Evolutionary conservation across 92 coral and sea anemone genomes (phyloP), one percentile per base, ranked within the genome.

Genomic region (Micromussa lordhowensis): DNA sequence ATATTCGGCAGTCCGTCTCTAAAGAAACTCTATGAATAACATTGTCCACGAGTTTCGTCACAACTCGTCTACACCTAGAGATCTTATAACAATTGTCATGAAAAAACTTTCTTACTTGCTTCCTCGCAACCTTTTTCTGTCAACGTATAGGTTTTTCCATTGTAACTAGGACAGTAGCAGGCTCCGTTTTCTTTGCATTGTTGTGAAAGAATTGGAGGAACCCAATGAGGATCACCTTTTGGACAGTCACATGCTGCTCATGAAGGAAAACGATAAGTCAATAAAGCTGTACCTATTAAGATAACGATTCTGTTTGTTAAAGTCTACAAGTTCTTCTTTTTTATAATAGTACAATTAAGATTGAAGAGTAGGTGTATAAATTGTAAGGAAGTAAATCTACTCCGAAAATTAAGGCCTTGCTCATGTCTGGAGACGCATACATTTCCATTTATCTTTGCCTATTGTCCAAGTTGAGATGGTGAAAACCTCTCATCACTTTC

Each of bases 161-260:
- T 55, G 55, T 55, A 30, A 32, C 58, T 48, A 22, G 78, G 91
- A 66, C 95, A 93, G 32, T 64, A 68, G 44, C 95, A 93, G 57
- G 74, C 87, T 16, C 95, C 95, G 54, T 24, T 44, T 53, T 79
- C 91, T 40, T 74, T 86, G 82, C 95, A 93, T 55, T 70, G 73
- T 19, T 92, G 89, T 71, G 93, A 79, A 14, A 86, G 77, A 17
- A 84, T 40, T 13, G 93, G 93, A 26, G 95, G 95, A 36, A 61
- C 78, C 55, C 44, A 31, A 1, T 13, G 38, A 36, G 80, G 84
- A 51, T 90, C 85, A 12, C 95, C 95, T 75, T 83, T 63, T 26
- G 95, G 95, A 73, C 95, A 93, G 34, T 75, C 90, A 74, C 95
- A 93, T 16, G 86, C 95, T 93, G 29, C 4, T 24, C 29, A 0